Percentiles rank a stretch among this genome's conserved stretches.
Conservation (phyloP, 2,113 vertebrate species). For the Ptilorrhoa leucosticta region DNA sequence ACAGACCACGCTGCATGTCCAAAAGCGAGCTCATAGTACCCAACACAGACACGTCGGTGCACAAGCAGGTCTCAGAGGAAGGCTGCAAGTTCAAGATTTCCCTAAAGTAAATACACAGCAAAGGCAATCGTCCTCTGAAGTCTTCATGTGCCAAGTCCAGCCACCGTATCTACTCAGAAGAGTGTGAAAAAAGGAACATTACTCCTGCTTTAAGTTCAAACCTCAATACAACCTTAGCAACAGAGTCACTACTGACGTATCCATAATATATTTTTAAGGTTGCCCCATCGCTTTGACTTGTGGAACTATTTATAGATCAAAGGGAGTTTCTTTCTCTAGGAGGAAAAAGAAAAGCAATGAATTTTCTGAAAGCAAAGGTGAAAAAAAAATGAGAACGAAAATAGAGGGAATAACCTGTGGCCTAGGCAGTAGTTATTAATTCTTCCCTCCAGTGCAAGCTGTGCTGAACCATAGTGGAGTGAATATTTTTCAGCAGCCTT, state of each 20-base stretch:
- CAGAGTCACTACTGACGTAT: background rate
- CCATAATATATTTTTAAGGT: slow-evolving; percentile 45
- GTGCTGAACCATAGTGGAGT: background rate
- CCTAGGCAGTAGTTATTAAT: slow-evolving; percentile 3
- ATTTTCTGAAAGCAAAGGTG: slow-evolving; percentile 31
- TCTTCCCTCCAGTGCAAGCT: background rate
- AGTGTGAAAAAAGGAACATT: slow-evolving; percentile 3
- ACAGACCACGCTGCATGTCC: background rate
- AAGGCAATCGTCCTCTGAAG: background rate
- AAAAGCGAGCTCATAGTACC: background rate
- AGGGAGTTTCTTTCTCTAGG: slow-evolving; percentile 32
- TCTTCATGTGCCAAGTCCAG: background rate
- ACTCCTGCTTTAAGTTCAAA: slow-evolving; percentile 20
- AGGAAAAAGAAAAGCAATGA: background rate
- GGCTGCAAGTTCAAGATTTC: background rate
- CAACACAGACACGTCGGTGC: accelerated
- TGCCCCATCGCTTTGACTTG: slow-evolving; percentile 20
- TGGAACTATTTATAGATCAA: slow-evolving; percentile 63
- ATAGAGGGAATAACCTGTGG: background rate
- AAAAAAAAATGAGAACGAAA: background rate
- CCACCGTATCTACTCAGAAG: background rate
- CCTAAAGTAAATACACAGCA: background rate
- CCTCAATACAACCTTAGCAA: slow-evolving; percentile 14
- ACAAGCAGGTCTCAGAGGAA: background rate
- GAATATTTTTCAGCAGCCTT: background rate